Conservation (phyloP, 2,113 vertebrate genomes). For the Neomonachus schauinslandi region DNA sequence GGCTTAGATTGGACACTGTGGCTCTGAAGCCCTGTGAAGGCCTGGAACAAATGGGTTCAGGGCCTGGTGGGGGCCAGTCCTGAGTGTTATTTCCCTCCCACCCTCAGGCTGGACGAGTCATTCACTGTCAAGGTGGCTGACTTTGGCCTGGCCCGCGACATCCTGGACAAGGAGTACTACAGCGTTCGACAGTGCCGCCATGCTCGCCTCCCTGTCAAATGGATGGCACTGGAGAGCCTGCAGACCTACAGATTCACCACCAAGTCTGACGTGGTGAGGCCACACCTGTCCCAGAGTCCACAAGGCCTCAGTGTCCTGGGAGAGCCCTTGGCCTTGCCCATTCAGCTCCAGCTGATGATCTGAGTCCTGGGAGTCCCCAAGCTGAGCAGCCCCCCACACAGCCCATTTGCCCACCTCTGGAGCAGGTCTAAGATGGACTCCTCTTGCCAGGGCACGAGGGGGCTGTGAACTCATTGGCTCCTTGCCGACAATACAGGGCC, state of each 20-base stretch:
- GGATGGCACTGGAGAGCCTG: constrained; percentile 98
- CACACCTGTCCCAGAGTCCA: not conserved
- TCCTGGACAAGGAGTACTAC: constrained; percentile 98
- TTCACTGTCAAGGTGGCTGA: constrained; percentile 98
- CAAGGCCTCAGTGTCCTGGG: not conserved
- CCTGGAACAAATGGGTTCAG: not conserved
- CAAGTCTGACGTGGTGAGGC: constrained; percentile 96
- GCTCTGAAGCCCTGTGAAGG: not conserved
- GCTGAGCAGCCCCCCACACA: not conserved
- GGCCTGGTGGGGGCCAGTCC: not conserved
- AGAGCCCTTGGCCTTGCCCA: not conserved
- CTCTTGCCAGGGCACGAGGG: not conserved
- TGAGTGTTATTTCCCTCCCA: not conserved
- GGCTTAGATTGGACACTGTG: not conserved
- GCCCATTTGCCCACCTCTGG: not conserved
- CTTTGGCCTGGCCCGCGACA: constrained; percentile 95
- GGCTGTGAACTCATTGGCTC: not conserved
- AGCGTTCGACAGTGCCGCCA: constrained; percentile 92
- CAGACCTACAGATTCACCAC: constrained; percentile 98
- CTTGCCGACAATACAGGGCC: not conserved
- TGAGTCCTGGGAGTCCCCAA: not conserved
- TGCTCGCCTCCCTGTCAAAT: constrained; percentile 96
- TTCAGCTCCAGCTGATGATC: not conserved
- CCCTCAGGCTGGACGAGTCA: constrained; percentile 93
- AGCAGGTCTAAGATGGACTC: not conserved